These are phyloP conservation scores for Luperina testacea DNA, from an alignment of 2,888 invertebrate genomes.

Conservation along the genomic window DNA sequence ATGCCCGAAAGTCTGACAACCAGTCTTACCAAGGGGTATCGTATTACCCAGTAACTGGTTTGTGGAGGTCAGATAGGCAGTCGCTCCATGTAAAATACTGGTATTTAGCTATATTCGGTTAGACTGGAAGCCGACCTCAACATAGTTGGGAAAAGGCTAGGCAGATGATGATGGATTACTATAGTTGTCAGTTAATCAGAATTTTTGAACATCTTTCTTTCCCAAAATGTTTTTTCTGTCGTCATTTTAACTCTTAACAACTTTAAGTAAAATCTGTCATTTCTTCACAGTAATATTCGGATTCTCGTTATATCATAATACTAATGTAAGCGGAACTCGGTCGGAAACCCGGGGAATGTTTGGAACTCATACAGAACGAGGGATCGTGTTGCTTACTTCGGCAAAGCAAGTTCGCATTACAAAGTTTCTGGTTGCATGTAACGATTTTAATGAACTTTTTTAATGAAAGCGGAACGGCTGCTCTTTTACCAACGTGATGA, in stretches of 20 bases:
- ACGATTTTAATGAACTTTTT: conserved; percentile 16
- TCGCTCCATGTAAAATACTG: no score
- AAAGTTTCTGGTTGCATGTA: conserved; percentile 16
- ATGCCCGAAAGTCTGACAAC: no score
- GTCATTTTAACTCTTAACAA: neutral
- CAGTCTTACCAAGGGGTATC: no score
- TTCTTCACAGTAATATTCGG: conserved; percentile 10
- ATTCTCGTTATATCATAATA: conserved; percentile 14
- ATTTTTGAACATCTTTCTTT: neutral
- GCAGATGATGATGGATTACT: no score
- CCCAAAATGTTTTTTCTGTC: neutral
- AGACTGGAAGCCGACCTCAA: no score
- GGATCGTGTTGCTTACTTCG: conserved; percentile 27
- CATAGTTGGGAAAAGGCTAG: no score
- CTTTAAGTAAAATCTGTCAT: conserved; percentile 7
- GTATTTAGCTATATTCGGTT: no score
- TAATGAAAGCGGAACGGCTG: neutral
- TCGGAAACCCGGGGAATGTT: conserved; percentile 15
- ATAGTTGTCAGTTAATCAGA: no score
- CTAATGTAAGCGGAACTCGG: conserved; percentile 32
- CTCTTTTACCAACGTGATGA: neutral
- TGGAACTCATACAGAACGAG: conserved; percentile 17
- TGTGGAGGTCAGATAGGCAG: no score
- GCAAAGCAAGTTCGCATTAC: conserved; percentile 7
- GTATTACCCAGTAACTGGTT: no score